These are phyloP conservation scores for Pammene aurita DNA, from an alignment of 2,888 invertebrate genomes.

Conservation along the genomic window DNA sequence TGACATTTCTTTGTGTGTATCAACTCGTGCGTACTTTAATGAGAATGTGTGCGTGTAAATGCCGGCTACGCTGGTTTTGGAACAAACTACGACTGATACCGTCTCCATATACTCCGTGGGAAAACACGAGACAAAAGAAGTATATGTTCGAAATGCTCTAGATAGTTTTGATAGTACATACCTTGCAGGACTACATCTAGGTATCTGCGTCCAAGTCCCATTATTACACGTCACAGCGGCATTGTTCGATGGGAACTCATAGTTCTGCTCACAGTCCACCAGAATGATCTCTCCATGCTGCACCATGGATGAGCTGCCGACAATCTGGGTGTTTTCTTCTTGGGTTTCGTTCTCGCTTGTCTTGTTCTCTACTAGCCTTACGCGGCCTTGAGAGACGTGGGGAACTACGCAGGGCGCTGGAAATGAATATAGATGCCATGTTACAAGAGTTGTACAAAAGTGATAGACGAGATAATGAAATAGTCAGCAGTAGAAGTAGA, in stretches of 20 bases:
- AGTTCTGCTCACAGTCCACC: slow-evolving; percentile 93
- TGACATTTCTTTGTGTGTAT: too few relatives aligned
- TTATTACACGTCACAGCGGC: slow-evolving; percentile 94
- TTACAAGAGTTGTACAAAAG: too few relatives aligned
- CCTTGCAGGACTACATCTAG: slow-evolving; percentile 92
- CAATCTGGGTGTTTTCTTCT: slow-evolving; percentile 75
- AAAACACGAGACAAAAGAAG: too few relatives aligned
- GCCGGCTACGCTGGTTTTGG: too few relatives aligned
- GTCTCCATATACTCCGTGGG: too few relatives aligned
- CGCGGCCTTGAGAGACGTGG: slow-evolving; percentile 90
- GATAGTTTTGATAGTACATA: slow-evolving; percentile 57
- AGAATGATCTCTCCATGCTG: slow-evolving; percentile 79
- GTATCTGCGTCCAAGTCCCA: slow-evolving; percentile 97
- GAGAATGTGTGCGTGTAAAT: too few relatives aligned
- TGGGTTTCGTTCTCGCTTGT: slow-evolving; percentile 79
- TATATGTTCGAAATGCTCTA: too few relatives aligned
- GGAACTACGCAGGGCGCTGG: slow-evolving; percentile 97
- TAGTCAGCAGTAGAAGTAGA: too few relatives aligned
- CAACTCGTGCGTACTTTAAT: too few relatives aligned
- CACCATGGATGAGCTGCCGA: slow-evolving; percentile 80
- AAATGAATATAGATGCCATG: slow-evolving; percentile 47
- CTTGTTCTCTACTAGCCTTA: slow-evolving; percentile 86
- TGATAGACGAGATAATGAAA: too few relatives aligned
- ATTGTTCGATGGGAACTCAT: slow-evolving; percentile 90
- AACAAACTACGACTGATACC: too few relatives aligned